These are phyloP conservation scores for Meandrina meandrites DNA, from an alignment of 92 coral and sea anemone genomes.

Conservation along the genomic window DNA sequence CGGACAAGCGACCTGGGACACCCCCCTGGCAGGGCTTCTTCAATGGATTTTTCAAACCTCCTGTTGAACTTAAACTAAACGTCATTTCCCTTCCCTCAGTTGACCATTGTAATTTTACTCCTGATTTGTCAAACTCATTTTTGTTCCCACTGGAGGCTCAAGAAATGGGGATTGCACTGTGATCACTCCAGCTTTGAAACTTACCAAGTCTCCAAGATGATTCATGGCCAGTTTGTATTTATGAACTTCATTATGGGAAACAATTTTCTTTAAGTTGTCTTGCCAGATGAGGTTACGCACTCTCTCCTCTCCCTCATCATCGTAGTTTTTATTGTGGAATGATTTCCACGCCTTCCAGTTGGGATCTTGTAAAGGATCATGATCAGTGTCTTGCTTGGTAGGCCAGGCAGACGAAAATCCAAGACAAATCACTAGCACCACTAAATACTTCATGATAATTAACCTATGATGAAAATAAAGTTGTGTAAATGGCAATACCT, in stretches of 20 bases:
- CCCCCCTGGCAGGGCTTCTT: no score
- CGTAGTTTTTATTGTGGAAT: conserved; percentile 72
- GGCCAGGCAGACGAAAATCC: conserved; percentile 43
- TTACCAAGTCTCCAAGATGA: conserved; percentile 89
- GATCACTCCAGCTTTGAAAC: neutral
- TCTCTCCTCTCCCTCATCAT: conserved; percentile 68
- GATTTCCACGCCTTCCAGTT: conserved; percentile 91
- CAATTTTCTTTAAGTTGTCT: conserved; percentile 80
- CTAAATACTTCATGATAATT: conserved; percentile 54
- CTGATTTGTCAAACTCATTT: no score
- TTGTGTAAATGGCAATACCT: neutral
- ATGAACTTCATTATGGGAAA: conserved; percentile 79
- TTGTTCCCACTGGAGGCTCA: no score
- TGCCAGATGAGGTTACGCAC: conserved; percentile 87
- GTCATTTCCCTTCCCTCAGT: no score
- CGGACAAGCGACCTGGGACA: no score
- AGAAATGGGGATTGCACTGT: no score
- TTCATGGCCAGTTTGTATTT: conserved; percentile 82
- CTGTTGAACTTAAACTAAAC: no score
- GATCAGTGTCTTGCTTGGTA: conserved; percentile 27
- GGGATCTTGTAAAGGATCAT: conserved; percentile 65
- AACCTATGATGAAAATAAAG: neutral
- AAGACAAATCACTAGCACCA: conserved; percentile 33
- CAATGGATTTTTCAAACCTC: no score
- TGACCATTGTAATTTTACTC: no score